Percentiles rank a stretch among this genome's conserved stretches.
phyloP scores from a whole-genome alignment of 1,140 invertebrate genomes.

The Caenorhabditis briggsae region DNA sequence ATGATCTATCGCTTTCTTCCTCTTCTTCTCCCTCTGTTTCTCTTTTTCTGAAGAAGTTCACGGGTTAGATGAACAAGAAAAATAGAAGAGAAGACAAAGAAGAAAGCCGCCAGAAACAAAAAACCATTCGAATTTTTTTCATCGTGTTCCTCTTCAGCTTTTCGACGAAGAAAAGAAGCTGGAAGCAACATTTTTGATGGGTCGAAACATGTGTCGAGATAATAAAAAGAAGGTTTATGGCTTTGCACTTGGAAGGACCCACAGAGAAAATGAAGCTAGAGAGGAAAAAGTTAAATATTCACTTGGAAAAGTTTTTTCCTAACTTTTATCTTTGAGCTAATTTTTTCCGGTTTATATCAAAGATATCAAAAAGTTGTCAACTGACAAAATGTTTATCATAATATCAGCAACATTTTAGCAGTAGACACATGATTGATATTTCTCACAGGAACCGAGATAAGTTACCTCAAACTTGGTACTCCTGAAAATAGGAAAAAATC shows the following conservation, averaged over 20 bases:
- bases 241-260: neutral
- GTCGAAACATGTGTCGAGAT: neutral
- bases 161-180: neutral
- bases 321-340: too few species aligned
- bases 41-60: conserved; percentile 12
- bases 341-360: too few species aligned
- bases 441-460: too few species aligned
- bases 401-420: too few species aligned
- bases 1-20: conserved; percentile 9
- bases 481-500: too few species aligned
- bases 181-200: neutral
- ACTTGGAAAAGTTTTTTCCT: too few species aligned
- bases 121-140: neutral
- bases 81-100: neutral
- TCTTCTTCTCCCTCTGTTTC: neutral
- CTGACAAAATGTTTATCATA: too few species aligned
- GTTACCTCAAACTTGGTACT: too few species aligned
- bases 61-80: conserved; percentile 22
- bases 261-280: neutral
- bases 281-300: too few species aligned
- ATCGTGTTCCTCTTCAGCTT: neutral
- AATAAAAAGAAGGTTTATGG: neutral
- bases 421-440: too few species aligned
- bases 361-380: too few species aligned
- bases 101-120: neutral